Percentiles rank a stretch among this genome's conserved stretches.
Conservation (phyloP, 2,888 invertebrate species). For the Clitarchus hookeri region DNA sequence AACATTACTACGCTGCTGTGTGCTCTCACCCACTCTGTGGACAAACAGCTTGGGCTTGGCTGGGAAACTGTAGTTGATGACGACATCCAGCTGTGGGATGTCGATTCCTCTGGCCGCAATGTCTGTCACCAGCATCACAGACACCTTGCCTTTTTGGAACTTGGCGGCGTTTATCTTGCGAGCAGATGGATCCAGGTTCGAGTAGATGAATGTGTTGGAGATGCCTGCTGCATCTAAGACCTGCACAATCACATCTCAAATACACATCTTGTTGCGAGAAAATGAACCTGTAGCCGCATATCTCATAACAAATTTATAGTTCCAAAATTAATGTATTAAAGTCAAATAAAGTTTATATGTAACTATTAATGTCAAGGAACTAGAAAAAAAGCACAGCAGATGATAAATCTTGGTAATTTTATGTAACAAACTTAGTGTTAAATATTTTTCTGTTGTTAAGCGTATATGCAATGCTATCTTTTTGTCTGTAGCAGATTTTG, state of each 20-base stretch:
- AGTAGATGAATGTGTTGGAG: slow-evolving; percentile 89
- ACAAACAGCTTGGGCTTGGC: slow-evolving; percentile 96
- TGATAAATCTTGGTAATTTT: too few relatives aligned
- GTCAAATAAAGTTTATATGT: too few relatives aligned
- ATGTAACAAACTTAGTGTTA: too few relatives aligned
- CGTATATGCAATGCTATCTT: too few relatives aligned
- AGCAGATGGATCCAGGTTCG: slow-evolving; percentile 91
- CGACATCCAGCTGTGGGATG: slow-evolving; percentile 92
- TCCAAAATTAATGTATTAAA: too few relatives aligned
- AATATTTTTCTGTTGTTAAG: too few relatives aligned
- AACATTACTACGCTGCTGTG: background rate
- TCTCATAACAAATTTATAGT: too few relatives aligned
- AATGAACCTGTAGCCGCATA: too few relatives aligned
- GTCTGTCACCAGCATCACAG: slow-evolving; percentile 93
- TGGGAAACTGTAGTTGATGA: slow-evolving; percentile 97
- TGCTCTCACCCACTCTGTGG: slow-evolving; percentile 90
- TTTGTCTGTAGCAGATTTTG: too few relatives aligned
- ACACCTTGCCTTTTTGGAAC: slow-evolving; percentile 79
- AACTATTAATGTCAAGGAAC: too few relatives aligned
- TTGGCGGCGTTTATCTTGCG: slow-evolving; percentile 93
- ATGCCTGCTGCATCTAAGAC: slow-evolving; percentile 76
- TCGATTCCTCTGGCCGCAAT: slow-evolving; percentile 98
- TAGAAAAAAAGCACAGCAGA: too few relatives aligned
- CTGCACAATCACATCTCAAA: slow-evolving; percentile 54
- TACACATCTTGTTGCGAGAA: too few relatives aligned